Evolutionary conservation across 2,113 vertebrate genomes (phyloP).

Genomic region (Parus major): DNA sequence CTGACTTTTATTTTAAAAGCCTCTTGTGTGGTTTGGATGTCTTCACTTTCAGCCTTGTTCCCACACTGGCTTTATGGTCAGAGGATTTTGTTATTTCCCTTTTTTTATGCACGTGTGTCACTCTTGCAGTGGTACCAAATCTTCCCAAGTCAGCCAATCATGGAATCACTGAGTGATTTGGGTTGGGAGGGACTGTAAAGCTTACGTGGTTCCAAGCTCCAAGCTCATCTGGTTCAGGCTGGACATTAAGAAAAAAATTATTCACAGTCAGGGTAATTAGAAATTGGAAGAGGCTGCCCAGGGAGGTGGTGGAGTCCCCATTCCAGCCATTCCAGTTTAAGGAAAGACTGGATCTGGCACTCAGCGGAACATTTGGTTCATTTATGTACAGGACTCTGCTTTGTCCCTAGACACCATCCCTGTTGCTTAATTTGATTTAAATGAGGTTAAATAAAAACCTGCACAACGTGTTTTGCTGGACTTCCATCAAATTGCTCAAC

Average conservation of each 20-base stretch:
- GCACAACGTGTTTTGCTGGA: neutral
- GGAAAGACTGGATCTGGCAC: neutral
- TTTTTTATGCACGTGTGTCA: neutral
- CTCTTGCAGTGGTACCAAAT: neutral
- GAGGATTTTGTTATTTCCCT: neutral
- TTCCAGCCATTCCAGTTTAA: neutral
- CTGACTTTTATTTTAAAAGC: neutral
- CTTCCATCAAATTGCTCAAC: conserved; percentile 28
- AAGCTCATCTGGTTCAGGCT: neutral
- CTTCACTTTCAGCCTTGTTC: neutral
- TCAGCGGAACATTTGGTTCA: neutral
- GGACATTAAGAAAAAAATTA: neutral
- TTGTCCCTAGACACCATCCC: neutral
- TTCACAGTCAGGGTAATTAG: neutral
- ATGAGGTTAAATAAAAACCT: conserved; percentile 26
- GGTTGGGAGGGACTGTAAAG: neutral
- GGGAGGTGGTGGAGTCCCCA: neutral
- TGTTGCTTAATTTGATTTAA: neutral
- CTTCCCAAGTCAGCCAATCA: neutral
- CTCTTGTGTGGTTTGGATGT: neutral
- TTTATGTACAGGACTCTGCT: neutral
- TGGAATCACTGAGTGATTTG: neutral
- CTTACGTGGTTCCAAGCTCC: neutral
- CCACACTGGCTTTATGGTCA: neutral
- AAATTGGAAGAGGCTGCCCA: neutral